phyloP scores from a whole-genome alignment of 2,888 invertebrate species.

The Willowsia nigromaculata region DNA sequence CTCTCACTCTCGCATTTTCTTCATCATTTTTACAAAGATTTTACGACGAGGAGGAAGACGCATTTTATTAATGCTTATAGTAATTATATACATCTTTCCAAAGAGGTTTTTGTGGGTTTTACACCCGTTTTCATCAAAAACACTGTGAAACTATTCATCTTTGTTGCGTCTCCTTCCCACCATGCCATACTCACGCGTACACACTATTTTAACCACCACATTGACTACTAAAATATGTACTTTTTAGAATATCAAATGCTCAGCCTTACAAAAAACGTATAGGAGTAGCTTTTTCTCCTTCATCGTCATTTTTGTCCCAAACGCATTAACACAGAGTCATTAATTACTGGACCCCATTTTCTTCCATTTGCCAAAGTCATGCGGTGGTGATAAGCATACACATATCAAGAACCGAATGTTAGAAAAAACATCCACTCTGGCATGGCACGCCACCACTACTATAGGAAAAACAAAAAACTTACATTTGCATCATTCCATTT shows the following conservation, averaged over 20 bases:
- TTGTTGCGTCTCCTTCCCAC: background rate
- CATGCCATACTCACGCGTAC: background rate
- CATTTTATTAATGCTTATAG: slow-evolving; percentile 27
- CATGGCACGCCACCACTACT: background rate
- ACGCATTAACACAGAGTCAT: slow-evolving; percentile 65
- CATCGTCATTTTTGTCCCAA: slow-evolving; percentile 58
- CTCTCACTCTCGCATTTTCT: background rate
- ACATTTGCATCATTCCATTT: slow-evolving; percentile 51
- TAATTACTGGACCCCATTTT: slow-evolving; percentile 65
- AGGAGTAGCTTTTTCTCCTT: background rate
- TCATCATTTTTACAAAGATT: background rate
- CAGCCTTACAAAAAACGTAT: background rate
- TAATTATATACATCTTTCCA: slow-evolving; percentile 13
- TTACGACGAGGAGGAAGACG: background rate
- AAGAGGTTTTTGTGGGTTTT: background rate
- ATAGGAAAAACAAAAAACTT: no score
- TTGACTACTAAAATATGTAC: background rate
- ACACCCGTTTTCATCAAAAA: background rate
- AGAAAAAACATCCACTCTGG: background rate
- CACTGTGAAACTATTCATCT: background rate
- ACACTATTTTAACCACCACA: background rate
- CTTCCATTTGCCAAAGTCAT: slow-evolving; percentile 65
- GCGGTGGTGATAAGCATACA: background rate
- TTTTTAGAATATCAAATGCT: background rate
- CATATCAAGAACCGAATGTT: background rate